phyloP scores from a whole-genome alignment of 2,113 vertebrate genomes.

The Varanus komodoensis region DNA sequence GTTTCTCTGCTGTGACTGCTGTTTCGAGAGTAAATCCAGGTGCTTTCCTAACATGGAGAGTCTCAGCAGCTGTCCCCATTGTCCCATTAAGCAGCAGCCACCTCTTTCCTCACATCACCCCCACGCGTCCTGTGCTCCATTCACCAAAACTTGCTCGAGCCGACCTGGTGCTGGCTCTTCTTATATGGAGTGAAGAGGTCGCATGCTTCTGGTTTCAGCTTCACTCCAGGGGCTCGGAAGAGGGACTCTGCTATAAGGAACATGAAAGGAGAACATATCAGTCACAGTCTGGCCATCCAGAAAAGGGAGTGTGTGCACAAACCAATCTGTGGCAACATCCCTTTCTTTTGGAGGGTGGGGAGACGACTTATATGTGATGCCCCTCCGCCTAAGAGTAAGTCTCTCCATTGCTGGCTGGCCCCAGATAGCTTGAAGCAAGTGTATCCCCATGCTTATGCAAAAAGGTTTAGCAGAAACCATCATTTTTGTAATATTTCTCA shows the following conservation, averaged over 20 bases:
- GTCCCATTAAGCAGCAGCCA: not conserved
- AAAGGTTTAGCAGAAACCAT: not conserved
- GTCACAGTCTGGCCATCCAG: no score
- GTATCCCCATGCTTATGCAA: no score
- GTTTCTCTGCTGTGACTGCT: not conserved
- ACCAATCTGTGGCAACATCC: not conserved
- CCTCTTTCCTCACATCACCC: not conserved
- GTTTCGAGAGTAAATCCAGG: not conserved
- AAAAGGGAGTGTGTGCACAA: not conserved
- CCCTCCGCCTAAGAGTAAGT: not conserved
- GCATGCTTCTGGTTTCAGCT: constrained; percentile 85
- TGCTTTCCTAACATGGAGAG: not conserved
- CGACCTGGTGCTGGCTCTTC: constrained; percentile 66
- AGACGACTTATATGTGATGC: not conserved
- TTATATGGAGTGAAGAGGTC: constrained; percentile 80
- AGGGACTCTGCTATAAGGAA: constrained; percentile 82
- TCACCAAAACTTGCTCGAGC: constrained; percentile 82
- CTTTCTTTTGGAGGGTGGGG: not conserved
- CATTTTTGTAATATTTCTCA: not conserved
- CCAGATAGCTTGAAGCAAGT: not conserved
- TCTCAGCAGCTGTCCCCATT: no score
- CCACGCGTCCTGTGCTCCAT: not conserved
- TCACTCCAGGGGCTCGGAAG: constrained; percentile 87
- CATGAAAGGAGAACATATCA: not conserved
- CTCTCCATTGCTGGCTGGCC: rapidly evolving